Conservation (phyloP, 2,113 vertebrate genomes). For the Mirza zaza region DNA sequence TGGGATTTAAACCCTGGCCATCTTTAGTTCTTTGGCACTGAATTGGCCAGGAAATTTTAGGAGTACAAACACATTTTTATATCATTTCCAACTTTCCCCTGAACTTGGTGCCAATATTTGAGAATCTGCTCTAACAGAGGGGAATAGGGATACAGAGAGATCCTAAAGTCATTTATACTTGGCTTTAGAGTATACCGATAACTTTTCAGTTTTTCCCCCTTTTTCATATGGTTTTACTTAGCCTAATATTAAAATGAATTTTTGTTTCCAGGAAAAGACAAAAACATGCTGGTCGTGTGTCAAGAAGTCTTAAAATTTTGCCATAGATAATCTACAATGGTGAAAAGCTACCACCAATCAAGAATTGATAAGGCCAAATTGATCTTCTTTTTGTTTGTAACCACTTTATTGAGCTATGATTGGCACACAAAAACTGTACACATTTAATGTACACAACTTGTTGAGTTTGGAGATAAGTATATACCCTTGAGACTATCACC, state of each 20-base stretch:
- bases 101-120: slow-evolving; percentile 38
- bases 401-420: neutral
- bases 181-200: slow-evolving; percentile 5
- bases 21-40: neutral
- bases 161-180: slow-evolving; percentile 45
- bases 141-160: neutral
- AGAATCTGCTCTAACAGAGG: neutral
- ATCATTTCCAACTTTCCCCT: slow-evolving; percentile 9
- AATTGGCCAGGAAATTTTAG: slow-evolving; percentile 14
- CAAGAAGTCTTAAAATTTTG: slow-evolving; percentile 5
- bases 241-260: slow-evolving; percentile 40
- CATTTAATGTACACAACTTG: neutral
- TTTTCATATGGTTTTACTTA: slow-evolving; percentile 11
- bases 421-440: neutral
- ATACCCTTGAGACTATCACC: neutral
- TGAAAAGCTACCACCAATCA: neutral
- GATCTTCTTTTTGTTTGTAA: neutral
- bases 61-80: neutral
- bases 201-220: neutral
- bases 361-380: neutral
- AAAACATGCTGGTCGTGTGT: neutral
- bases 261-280: neutral
- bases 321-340: neutral
- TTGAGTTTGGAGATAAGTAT: neutral
- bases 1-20: neutral